These are phyloP conservation scores for Megathymus violae DNA, from an alignment of 1,140 invertebrate genomes.

Conservation along the genomic window DNA sequence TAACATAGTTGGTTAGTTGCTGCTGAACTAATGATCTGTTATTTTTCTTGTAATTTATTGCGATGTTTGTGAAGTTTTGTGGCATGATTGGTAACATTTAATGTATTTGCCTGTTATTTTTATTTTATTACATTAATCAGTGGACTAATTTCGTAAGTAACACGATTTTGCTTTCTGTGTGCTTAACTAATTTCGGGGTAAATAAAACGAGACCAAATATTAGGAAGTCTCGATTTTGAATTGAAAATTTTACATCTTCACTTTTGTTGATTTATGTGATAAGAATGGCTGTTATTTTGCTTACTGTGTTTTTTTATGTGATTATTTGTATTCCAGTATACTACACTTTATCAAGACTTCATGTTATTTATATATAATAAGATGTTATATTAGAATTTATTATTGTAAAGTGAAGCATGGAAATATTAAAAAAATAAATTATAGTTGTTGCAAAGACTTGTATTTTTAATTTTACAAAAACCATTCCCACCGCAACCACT, in stretches of 20 bases:
- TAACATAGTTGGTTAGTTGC: no score
- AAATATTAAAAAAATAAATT: slow-evolving; percentile 31
- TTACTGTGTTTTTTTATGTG: slow-evolving; percentile 20
- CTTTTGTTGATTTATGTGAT: slow-evolving; percentile 27
- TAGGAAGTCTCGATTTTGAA: neutral
- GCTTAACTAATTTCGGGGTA: no score
- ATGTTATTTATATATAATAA: slow-evolving; percentile 17
- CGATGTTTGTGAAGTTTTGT: no score
- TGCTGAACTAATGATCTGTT: no score
- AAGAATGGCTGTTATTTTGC: slow-evolving; percentile 41
- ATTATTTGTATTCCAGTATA: slow-evolving; percentile 22
- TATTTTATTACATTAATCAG: no score
- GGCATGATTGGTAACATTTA: no score
- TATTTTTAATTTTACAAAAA: slow-evolving; percentile 26
- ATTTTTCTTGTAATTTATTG: no score
- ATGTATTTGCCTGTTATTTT: no score
- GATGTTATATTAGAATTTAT: slow-evolving; percentile 2
- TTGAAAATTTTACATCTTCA: neutral
- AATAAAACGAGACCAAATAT: neutral
- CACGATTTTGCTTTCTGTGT: no score
- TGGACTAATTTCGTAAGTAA: no score
- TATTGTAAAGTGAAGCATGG: slow-evolving; percentile 10
- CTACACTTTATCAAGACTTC: slow-evolving; percentile 16
- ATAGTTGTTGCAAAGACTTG: slow-evolving; percentile 39
- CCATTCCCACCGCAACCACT: neutral